Conservation (phyloP, 2,797 vertebrate genomes). For the Poliocrania exsul region DNA sequence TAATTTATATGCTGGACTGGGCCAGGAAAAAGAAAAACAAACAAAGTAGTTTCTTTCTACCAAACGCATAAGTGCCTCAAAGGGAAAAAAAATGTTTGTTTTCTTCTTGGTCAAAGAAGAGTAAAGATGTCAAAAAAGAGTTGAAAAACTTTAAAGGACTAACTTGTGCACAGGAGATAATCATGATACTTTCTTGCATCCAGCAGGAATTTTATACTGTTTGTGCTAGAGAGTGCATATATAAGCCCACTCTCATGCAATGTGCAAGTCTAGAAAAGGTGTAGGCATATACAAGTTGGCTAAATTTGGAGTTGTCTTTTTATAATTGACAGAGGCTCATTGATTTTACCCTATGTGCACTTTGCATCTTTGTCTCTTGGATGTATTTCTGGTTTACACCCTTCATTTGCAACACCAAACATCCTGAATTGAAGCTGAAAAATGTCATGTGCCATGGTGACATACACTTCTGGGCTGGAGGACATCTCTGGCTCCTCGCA, state of each 20-base stretch:
- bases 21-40: not conserved
- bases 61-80: not conserved
- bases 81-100: not conserved
- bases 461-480: not conserved
- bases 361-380: not conserved
- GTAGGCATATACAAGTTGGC: not conserved
- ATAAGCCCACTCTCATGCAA: accelerated
- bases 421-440: not conserved
- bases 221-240: not conserved
- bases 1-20: not conserved
- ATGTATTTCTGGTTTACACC: not conserved
- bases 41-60: not conserved
- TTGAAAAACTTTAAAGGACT: not conserved
- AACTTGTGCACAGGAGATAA: not conserved
- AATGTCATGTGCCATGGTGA: not conserved
- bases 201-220: not conserved
- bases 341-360: not conserved
- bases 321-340: not conserved
- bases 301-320: not conserved
- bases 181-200: not conserved
- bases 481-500: not conserved
- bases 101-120: not conserved
- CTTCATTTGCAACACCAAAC: not conserved
- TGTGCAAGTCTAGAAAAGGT: not conserved
- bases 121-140: not conserved